These are phyloP conservation scores for Sympetrum striolatum DNA, from an alignment of 2,888 invertebrate genomes.

Conservation along the genomic window DNA sequence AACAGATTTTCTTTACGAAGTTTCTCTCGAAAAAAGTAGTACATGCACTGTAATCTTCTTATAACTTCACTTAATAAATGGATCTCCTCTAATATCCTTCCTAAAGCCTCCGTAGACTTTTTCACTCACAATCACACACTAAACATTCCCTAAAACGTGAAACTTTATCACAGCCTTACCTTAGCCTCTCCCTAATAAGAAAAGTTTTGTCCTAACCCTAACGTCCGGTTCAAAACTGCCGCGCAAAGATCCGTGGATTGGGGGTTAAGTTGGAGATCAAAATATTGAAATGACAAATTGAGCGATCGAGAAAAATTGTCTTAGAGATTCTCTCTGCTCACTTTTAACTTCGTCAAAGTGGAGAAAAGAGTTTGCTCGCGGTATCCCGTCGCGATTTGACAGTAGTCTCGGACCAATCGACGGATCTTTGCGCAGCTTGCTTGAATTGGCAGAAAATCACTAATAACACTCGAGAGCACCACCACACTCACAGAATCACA, in stretches of 20 bases:
- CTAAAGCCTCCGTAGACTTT: neutral
- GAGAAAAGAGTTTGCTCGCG: neutral
- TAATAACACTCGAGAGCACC: neutral
- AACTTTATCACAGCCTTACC: neutral
- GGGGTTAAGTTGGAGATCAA: neutral
- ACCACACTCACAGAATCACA: neutral
- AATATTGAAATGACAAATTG: neutral
- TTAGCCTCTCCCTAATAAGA: neutral
- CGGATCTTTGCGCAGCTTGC: conserved; percentile 15
- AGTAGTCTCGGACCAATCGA: neutral
- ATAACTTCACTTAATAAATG: neutral
- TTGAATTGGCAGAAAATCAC: neutral
- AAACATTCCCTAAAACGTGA: neutral
- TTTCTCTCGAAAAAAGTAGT: neutral
- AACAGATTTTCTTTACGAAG: neutral
- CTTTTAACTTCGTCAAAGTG: neutral
- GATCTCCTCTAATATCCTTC: neutral
- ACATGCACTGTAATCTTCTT: neutral
- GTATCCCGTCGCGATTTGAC: neutral
- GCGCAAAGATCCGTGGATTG: conserved; percentile 30
- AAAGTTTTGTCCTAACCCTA: neutral
- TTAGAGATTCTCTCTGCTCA: neutral
- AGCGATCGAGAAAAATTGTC: neutral
- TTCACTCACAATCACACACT: neutral
- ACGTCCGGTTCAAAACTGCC: conserved; percentile 9